Conservation (phyloP, 2,888 invertebrate genomes). For the Harpalus rufipes region DNA sequence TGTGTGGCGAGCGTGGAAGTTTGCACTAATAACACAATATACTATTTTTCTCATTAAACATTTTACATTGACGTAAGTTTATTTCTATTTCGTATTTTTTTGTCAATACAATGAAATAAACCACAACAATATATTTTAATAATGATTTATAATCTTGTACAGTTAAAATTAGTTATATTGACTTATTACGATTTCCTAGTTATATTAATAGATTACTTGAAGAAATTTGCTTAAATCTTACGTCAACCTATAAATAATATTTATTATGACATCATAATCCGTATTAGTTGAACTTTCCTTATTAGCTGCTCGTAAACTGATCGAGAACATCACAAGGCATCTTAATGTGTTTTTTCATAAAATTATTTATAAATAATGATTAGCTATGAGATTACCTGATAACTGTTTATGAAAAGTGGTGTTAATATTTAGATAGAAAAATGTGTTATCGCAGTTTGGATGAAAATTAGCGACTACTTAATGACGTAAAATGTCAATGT, state of each 20-base stretch:
- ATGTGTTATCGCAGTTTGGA: neutral
- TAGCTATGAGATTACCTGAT: neutral
- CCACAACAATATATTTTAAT: neutral
- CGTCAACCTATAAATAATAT: constrained; percentile 45
- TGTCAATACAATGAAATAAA: neutral
- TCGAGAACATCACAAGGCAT: constrained; percentile 3
- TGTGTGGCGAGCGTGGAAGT: too few relatives aligned
- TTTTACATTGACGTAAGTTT: too few relatives aligned
- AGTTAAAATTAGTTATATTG: neutral
- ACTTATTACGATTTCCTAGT: neutral
- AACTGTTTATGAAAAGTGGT: constrained; percentile 14
- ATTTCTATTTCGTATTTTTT: too few relatives aligned
- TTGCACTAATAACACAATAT: too few relatives aligned
- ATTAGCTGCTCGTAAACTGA: constrained; percentile 15
- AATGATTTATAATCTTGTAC: neutral
- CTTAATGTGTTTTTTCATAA: neutral
- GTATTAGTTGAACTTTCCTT: constrained; percentile 37
- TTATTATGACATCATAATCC: constrained; percentile 38
- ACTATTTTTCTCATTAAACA: too few relatives aligned
- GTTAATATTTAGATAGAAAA: neutral
- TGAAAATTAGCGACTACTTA: constrained; percentile 11
- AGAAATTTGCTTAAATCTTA: neutral
- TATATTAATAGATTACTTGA: constrained; percentile 28
- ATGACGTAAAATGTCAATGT: constrained; percentile 4
- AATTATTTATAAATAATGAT: neutral